Conservation (phyloP, 1,140 invertebrate species). For the Tribolium castaneum region DNA sequence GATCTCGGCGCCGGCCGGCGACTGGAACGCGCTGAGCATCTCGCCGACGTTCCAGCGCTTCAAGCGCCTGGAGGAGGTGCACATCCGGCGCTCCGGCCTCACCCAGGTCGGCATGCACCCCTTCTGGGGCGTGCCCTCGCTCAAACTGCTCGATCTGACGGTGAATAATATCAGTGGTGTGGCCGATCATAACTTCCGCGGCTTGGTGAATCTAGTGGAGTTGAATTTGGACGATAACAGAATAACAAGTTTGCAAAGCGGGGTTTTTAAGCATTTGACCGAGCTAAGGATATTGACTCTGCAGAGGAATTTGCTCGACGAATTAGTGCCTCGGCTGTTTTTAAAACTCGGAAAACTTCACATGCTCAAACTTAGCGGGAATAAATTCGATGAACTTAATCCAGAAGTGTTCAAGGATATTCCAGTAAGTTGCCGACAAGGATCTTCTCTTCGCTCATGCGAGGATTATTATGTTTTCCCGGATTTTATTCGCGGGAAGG, state of each 20-base stretch:
- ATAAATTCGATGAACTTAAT: constrained; percentile 77
- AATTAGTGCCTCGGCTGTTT: constrained; percentile 76
- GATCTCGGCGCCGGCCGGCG: constrained; percentile 75
- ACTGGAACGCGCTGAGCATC: constrained; percentile 77
- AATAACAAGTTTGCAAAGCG: constrained; percentile 76
- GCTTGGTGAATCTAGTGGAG: constrained; percentile 81
- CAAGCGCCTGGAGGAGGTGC: constrained; percentile 76
- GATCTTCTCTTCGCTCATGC: not conserved
- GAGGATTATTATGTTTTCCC: not conserved
- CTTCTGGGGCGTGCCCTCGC: constrained; percentile 80
- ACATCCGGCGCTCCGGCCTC: constrained; percentile 78
- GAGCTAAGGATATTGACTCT: constrained; percentile 76
- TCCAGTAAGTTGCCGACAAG: constrained; percentile 55
- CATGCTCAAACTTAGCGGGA: constrained; percentile 78
- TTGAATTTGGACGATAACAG: constrained; percentile 88
- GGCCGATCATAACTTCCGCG: constrained; percentile 86
- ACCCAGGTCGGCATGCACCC: constrained; percentile 82
- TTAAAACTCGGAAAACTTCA: constrained; percentile 76
- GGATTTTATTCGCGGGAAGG: no score
- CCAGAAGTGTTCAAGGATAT: constrained; percentile 66
- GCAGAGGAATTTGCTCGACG: constrained; percentile 75
- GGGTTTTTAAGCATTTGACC: constrained; percentile 79
- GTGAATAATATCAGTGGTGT: constrained; percentile 81
- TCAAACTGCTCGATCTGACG: constrained; percentile 77
- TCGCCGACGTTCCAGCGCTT: constrained; percentile 78